Base-by-base conservation (phyloP, 2,888 invertebrate genomes). In the Agelastica alni region DNA sequence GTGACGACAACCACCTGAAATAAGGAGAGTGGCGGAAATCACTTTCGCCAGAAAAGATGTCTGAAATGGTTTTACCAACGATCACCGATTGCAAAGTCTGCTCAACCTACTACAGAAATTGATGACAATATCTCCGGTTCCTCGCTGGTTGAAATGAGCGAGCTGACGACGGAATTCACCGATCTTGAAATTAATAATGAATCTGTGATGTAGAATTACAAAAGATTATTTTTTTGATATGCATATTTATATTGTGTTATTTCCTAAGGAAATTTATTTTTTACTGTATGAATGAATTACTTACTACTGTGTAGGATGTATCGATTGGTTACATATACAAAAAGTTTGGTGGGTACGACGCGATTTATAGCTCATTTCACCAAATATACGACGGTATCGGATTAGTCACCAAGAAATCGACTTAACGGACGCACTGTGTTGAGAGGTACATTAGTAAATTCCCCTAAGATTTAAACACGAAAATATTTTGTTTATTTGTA, bases 1-100 rank as follows among this genome's bases (percentile, higher is more conserved):
- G 74, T 74, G 18, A 73, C 74, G 7, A 72, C 75, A 47, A 59
- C 73, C 60, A 74, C 75, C 67, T 76, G 75, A 77, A 66, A 69
- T 39, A 53, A 49, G 66, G 62, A 53, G 59, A 52, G 53, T 39
- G 57, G 64, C 62, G 62, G 53, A 51, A 16, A 54, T 32, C 45
- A 47, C 31, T 47, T 43, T 43, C 51, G 55, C 56, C 60, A 42
- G 30, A 37, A n/a, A 26, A 37, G 39, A 37, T 36, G 14, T 4
- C 16, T 36, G 9, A 16, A 6, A 16, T 36, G 16, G 14, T 36
- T 36, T 16, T 12, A 9, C n/a, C 20, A 20, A 6, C 10, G 2
- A 14, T 14, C 41, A 28, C 18, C 26, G 4, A 9, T 28, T 17
- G 13, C 2, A 10, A 22, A 36, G 30, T 5, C 36, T 2, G 18